These are phyloP conservation scores for Sphenopsis melanotis DNA, from an alignment of 2,797 vertebrate species.

Conservation along the genomic window DNA sequence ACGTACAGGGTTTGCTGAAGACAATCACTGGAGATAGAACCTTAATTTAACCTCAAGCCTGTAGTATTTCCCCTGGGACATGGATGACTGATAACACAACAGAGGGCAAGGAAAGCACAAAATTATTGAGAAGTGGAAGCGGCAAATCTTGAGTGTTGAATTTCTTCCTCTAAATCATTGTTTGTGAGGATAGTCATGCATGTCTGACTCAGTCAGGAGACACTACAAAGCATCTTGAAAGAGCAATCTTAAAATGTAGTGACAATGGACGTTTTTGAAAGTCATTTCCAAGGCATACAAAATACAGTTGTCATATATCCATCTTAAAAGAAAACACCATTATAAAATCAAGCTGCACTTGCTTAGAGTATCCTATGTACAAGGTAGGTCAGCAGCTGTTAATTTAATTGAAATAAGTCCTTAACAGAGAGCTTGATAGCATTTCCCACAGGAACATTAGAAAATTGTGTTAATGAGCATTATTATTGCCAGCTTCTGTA, in stretches of 20 bases:
- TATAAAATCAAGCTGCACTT: not conserved
- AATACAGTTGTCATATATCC: not conserved
- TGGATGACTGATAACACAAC: constrained; percentile 67
- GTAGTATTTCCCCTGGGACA: constrained; percentile 66
- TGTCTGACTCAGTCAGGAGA: constrained; percentile 20
- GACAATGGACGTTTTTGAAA: not conserved
- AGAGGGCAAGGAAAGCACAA: constrained; percentile 61
- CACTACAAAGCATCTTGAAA: not conserved
- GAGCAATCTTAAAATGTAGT: not conserved
- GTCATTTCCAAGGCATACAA: not conserved
- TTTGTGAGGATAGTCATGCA: constrained; percentile 61
- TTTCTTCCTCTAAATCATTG: constrained; percentile 69
- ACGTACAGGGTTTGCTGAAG: constrained; percentile 57
- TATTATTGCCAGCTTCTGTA: constrained; percentile 62
- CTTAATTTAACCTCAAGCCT: constrained; percentile 75
- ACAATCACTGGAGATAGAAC: constrained; percentile 69
- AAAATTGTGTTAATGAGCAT: constrained; percentile 67
- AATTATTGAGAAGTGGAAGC: constrained; percentile 70
- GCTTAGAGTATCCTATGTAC: constrained; percentile 4
- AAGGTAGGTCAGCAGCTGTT: constrained; percentile 49
- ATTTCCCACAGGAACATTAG: constrained; percentile 69
- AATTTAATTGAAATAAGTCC: constrained; percentile 72
- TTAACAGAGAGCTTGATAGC: constrained; percentile 66
- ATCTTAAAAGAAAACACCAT: not conserved
- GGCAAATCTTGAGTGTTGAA: constrained; percentile 17